Evolutionary conservation across 2,888 invertebrate species (phyloP).

Genomic region (Mesopsocus fuscifrons): DNA sequence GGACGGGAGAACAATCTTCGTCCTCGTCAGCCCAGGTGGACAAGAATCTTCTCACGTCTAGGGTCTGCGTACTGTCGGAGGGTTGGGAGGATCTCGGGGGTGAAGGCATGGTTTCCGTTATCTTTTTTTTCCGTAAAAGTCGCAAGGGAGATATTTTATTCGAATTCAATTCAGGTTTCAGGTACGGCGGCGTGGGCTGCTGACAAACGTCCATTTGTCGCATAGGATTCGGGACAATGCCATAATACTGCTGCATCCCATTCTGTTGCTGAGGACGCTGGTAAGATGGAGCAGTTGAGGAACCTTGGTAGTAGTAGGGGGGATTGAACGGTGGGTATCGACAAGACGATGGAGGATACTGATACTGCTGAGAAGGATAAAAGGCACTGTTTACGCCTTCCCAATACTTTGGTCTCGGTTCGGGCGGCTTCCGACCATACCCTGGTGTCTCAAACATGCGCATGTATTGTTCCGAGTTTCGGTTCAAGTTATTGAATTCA

Average conservation of each 20-base stretch:
- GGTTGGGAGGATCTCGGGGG: neutral
- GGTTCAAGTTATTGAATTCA: neutral
- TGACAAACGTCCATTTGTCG: neutral
- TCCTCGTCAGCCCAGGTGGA: neutral
- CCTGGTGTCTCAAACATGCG: neutral
- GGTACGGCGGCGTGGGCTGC: neutral
- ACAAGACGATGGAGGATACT: neutral
- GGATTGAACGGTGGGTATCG: neutral
- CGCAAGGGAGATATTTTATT: conserved; percentile 4
- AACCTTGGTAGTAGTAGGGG: neutral
- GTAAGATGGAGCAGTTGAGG: neutral
- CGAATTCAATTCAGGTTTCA: neutral
- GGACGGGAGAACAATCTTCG: neutral
- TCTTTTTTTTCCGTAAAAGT: conserved; percentile 1
- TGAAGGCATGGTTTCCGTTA: neutral
- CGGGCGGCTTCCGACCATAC: neutral
- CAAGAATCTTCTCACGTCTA: conserved; percentile 5
- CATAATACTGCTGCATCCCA: neutral
- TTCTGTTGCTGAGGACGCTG: neutral
- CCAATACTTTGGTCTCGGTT: neutral
- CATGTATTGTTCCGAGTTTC: neutral
- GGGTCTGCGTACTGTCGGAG: neutral
- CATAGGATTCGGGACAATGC: neutral
- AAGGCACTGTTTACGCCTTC: neutral
- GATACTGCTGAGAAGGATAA: neutral